Evolutionary conservation across 2,113 vertebrate genomes (phyloP), one percentile per base, ranked within the genome.

Genomic region (Pterophyllum scalare): DNA sequence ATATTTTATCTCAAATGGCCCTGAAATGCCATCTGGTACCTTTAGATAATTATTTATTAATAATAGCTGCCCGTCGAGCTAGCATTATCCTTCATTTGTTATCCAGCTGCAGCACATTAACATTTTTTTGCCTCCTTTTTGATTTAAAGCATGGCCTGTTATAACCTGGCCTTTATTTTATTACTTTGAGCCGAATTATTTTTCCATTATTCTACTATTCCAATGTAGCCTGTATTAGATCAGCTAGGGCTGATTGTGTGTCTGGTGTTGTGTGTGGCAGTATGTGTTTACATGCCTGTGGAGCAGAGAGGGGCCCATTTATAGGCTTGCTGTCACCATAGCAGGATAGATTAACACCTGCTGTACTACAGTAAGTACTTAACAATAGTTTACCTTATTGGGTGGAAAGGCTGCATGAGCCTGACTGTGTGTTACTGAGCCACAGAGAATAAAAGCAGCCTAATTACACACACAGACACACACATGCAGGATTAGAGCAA

Each of bases 241-340:
- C 52, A 24, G 2, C 38, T 35, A 10, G 15, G 59, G 74, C 8
- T 59, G 61, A 38, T 52, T 78, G 62, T 67, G 52, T 54, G 85
- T 60, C 12, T 88, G 83, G 40, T 57, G 35, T 67, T 79, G 59
- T 84, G 72, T 57, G 49, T 33, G 40, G 9, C 43, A 3, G 43
- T 11, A 62, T 26, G 61, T 75, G 77, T 77, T 19, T 77, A 28
- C 64, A 67, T 82, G 77, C 28, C 59, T 43, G 81, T 24, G 70
- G 9, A 76, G 31, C 38, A 75, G 65, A 79, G 74, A 54, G 9
- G 40, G 3, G 83, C 77, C 87, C 86, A 75, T 92, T 81, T 90
- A 89, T 85, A 87, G 86, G 35, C 67, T 59, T 87, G 64, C 75
- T 88, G 88, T 87, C 78, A 43, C 72, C 58, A 60, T 26, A 61